Evolutionary conservation across 2,888 invertebrate species (phyloP).

Genomic region (Alloscopus bannaensis): DNA sequence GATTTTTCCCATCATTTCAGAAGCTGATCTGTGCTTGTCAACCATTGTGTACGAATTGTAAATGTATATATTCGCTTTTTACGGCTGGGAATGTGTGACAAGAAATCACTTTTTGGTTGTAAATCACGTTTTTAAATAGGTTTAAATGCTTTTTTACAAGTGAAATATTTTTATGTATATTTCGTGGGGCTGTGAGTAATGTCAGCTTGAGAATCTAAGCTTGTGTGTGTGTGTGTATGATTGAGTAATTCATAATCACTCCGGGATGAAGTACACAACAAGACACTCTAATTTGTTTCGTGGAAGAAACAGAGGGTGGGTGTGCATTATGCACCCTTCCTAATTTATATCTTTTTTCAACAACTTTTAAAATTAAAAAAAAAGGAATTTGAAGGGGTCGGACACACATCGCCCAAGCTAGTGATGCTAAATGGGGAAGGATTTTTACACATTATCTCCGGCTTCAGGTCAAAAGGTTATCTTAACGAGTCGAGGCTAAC

Average conservation of each 20-base stretch:
- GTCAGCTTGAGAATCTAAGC: neutral
- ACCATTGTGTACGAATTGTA: too few species aligned
- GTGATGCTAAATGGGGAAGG: neutral
- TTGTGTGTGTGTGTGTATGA: neutral
- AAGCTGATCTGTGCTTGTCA: too few species aligned
- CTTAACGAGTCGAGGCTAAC: neutral
- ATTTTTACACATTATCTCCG: slow-evolving; percentile 14
- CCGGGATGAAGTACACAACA: neutral
- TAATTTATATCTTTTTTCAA: neutral
- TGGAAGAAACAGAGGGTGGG: too few species aligned
- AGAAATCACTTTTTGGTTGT: slow-evolving; percentile 43
- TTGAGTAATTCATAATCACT: slow-evolving; percentile 32
- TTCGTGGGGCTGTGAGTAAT: neutral
- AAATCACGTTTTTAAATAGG: too few species aligned
- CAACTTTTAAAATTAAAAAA: too few species aligned
- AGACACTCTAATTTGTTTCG: neutral
- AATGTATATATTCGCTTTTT: too few species aligned
- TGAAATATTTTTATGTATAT: slow-evolving; percentile 3
- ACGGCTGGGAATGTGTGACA: slow-evolving; percentile 35
- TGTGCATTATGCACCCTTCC: neutral
- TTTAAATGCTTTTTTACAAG: too few species aligned
- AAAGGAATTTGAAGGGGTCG: neutral
- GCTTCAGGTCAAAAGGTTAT: slow-evolving; percentile 18
- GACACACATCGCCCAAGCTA: too few species aligned
- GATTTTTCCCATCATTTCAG: too few species aligned